Evolutionary conservation across 1,140 invertebrate species (phyloP).

Genomic region (Tetramorium alpestre): DNA sequence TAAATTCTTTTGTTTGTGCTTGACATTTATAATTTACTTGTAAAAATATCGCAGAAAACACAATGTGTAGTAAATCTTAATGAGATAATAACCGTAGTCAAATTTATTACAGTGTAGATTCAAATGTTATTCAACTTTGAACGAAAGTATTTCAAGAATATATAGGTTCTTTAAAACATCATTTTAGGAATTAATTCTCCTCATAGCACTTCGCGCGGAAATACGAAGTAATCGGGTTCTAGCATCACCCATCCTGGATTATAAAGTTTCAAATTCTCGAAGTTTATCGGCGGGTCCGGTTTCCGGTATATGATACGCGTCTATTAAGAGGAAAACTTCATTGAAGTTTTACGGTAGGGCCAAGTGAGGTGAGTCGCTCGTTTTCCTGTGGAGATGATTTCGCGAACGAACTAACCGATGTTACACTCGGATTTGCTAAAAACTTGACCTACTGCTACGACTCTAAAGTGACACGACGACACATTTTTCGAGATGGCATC

Average conservation of each 20-base stretch:
- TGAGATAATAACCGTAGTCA: background rate
- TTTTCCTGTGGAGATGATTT: constrained; percentile 25
- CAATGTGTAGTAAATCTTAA: background rate
- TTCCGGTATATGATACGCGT: constrained; percentile 22
- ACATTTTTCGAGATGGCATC: constrained; percentile 31
- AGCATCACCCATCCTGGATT: constrained; percentile 15
- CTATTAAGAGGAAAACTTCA: constrained; percentile 37
- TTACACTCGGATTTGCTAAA: constrained; percentile 2
- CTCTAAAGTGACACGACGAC: constrained; percentile 20
- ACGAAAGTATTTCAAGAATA: constrained; percentile 3
- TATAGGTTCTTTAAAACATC: background rate
- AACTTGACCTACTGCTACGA: constrained; percentile 37
- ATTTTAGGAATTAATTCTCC: constrained; percentile 16
- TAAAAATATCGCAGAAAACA: background rate
- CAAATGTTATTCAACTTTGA: background rate
- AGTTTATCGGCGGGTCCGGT: constrained; percentile 40
- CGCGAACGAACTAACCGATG: background rate
- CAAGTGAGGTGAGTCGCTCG: background rate
- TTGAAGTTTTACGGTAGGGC: constrained; percentile 31
- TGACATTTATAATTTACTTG: background rate
- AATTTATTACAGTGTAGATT: background rate
- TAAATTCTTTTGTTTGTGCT: background rate
- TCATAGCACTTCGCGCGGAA: background rate
- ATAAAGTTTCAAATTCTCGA: constrained; percentile 52
- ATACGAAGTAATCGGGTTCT: constrained; percentile 29